These are phyloP conservation scores for Dermatemys mawii DNA, from an alignment of 2,113 vertebrate genomes.

Conservation along the genomic window DNA sequence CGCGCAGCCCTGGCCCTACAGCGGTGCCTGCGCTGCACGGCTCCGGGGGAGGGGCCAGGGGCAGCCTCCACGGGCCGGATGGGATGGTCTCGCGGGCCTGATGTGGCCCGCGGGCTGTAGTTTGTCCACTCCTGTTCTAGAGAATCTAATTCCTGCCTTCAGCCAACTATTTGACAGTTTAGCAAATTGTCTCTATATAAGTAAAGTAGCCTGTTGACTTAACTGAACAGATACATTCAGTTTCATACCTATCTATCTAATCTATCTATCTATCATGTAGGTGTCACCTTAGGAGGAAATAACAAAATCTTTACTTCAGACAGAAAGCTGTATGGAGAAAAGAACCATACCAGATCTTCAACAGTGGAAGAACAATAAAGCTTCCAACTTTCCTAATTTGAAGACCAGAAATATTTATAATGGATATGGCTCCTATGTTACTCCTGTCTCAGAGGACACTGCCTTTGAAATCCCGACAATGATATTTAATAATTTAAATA, in stretches of 20 bases:
- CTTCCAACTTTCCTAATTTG: constrained; percentile 35
- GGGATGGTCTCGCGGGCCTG: too few relatives aligned
- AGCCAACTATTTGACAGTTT: not conserved
- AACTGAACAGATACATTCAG: not conserved
- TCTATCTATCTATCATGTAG: not conserved
- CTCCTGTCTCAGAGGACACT: constrained; percentile 1
- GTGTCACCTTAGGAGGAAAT: constrained; percentile 24
- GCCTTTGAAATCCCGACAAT: constrained; percentile 41
- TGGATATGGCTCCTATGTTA: constrained; percentile 5
- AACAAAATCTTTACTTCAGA: constrained; percentile 10
- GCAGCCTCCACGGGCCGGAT: too few relatives aligned
- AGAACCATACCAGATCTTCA: constrained; percentile 3
- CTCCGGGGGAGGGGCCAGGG: too few relatives aligned
- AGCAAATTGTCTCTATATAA: not conserved
- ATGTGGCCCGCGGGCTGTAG: too few relatives aligned
- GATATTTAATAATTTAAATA: constrained; percentile 57
- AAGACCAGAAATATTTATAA: constrained; percentile 50
- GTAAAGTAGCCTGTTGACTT: not conserved
- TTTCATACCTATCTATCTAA: not conserved
- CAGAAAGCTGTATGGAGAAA: constrained; percentile 16
- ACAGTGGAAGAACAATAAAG: constrained; percentile 32
- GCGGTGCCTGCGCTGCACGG: too few relatives aligned
- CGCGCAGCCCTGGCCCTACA: too few relatives aligned
- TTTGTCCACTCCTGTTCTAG: too few relatives aligned
- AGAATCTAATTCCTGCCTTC: not conserved